These are phyloP conservation scores for Pectinophora gossypiella DNA, from an alignment of 1,140 invertebrate species.

Conservation along the genomic window DNA sequence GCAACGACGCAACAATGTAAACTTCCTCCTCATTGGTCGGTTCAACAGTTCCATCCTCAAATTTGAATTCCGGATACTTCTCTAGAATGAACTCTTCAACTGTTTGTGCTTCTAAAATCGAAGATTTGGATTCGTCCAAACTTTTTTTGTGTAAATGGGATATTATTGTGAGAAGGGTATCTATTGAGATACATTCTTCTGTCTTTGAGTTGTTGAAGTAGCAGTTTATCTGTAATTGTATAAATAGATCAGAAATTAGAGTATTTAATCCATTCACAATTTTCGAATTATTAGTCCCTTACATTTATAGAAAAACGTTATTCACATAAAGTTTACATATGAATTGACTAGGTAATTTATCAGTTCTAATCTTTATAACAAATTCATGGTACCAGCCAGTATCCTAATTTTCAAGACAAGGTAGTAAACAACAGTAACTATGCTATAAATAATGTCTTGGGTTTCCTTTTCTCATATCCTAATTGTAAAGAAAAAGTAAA, in stretches of 20 bases:
- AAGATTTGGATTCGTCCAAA: slow-evolving; percentile 59
- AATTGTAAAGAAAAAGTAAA: too few relatives aligned
- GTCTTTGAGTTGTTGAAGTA: slow-evolving; percentile 43
- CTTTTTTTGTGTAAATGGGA: slow-evolving; percentile 51
- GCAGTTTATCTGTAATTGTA: slow-evolving; percentile 54
- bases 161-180: slow-evolving; percentile 48
- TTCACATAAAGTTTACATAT: too few relatives aligned
- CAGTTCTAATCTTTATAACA: too few relatives aligned
- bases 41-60: slow-evolving; percentile 50
- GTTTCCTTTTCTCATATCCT: too few relatives aligned
- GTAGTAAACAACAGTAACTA: too few relatives aligned
- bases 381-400: too few relatives aligned
- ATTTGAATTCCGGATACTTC: slow-evolving; percentile 59
- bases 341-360: too few relatives aligned
- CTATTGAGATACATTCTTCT: slow-evolving; percentile 31
- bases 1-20: slow-evolving; percentile 48
- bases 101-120: slow-evolving; percentile 46
- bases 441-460: too few relatives aligned
- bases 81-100: slow-evolving; percentile 54
- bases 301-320: too few relatives aligned
- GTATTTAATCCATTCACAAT: too few relatives aligned
- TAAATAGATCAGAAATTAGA: background rate
- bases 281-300: too few relatives aligned
- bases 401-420: too few relatives aligned
- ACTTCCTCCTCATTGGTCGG: slow-evolving; percentile 39